Conservation (phyloP, 2,113 vertebrate genomes). For the Phrynocephalus versicolor region DNA sequence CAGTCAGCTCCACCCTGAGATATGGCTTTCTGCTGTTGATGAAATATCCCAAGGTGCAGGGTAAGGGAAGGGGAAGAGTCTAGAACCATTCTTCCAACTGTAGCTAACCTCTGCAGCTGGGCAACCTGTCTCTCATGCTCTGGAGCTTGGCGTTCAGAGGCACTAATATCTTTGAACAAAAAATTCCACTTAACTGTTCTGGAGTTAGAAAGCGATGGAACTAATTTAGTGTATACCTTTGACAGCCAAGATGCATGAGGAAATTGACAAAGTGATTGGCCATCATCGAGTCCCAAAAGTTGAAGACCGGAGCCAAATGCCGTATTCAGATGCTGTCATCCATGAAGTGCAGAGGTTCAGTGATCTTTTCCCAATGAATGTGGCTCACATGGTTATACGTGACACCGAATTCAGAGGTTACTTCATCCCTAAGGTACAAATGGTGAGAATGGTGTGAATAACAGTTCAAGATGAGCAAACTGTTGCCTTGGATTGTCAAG, state of each 20-base stretch:
- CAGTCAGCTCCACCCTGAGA: slow-evolving; percentile 65
- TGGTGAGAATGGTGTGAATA: not conserved
- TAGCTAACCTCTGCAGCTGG: too few species aligned
- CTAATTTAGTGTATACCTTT: not conserved
- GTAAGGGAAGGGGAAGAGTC: slow-evolving; percentile 25
- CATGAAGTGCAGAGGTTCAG: slow-evolving; percentile 66
- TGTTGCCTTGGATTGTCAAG: too few species aligned
- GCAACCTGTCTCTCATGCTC: not conserved
- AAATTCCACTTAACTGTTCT: not conserved
- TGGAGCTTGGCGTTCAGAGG: not conserved
- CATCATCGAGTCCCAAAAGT: slow-evolving; percentile 9
- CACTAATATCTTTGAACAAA: not conserved
- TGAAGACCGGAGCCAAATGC: slow-evolving; percentile 62
- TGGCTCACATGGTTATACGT: slow-evolving; percentile 53
- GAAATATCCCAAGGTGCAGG: slow-evolving; percentile 67
- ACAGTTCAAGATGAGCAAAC: not conserved
- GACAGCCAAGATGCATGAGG: slow-evolving; percentile 63
- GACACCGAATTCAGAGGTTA: slow-evolving; percentile 63
- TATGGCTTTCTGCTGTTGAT: slow-evolving; percentile 65
- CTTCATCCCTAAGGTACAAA: slow-evolving; percentile 61
- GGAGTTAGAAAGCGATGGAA: not conserved
- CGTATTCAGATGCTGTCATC: slow-evolving; percentile 68
- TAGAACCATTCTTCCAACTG: too few species aligned
- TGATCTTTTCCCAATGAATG: slow-evolving; percentile 54
- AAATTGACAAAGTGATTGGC: slow-evolving; percentile 64